Base-by-base conservation (phyloP, 2,888 invertebrate genomes). In the Hydrotaea diabolus region DNA sequence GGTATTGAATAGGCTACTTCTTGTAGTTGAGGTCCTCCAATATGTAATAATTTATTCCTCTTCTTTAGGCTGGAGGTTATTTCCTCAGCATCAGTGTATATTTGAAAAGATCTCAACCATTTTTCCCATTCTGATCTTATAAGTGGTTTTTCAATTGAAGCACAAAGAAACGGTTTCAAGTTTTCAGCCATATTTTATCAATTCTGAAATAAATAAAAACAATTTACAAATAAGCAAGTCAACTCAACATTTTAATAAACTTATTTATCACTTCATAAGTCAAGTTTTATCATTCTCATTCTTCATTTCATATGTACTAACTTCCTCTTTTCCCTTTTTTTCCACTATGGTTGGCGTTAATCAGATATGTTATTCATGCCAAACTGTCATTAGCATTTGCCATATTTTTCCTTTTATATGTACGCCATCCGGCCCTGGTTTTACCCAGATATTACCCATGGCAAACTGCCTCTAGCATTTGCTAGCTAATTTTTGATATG, bases 1-100 rank as follows among this genome's bases (percentile, higher is more conserved):
- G 76, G 76, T 76, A 76, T 75, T 76, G 80, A 76, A 49, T 81
- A 81, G 59, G 76, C 76, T 23, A 81, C 72, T 76, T 75, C 76
- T 77, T 81, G 76, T 49, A 77, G 62, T 76, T 81, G 76, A 36
- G 81, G 72, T 39, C 39, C 39, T 39, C 39, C 39, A 39, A 39
- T 39, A 39, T 39, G 39, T 39, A 39, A 39, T 39, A 80, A 59
- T 72, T 80, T 76, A 31, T 80, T 80, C 17, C 49, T 80, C 23
- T 80, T 80, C 76, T 75, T 71, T 53, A 80, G 53, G 62, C 62
- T 23, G 49, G 80, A 71, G 76, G 80, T 75, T 59, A 75, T 80
- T 76, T 80, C 80, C 71, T 80, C 80, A 57, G 75, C 66, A 62
- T 80, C 80, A 39, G 39, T 39, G 39, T 39, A 39, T 39, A 39